Percentiles rank a stretch among this genome's conserved stretches.
Conservation (phyloP, 1,140 invertebrate species). For the Cherax quadricarinatus region DNA sequence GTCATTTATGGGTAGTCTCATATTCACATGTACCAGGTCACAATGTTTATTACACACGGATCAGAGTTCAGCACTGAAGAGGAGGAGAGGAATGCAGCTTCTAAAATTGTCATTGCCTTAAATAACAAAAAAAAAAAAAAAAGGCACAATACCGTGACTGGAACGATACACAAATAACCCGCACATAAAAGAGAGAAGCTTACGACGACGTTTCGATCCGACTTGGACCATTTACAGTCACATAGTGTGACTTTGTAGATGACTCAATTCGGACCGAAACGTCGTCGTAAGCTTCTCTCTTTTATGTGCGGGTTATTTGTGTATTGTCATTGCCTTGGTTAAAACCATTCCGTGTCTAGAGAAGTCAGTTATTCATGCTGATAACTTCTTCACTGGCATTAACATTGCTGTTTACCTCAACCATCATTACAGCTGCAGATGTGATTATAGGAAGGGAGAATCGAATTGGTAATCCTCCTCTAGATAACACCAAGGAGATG, state of each 20-base stretch:
- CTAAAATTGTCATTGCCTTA: neutral
- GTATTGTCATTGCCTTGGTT: neutral
- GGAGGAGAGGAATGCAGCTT: neutral
- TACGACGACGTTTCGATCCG: too few relatives aligned
- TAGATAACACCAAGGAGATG: conserved; percentile 2
- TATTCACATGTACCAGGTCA: conserved; percentile 23
- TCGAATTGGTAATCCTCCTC: conserved; percentile 8
- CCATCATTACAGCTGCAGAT: conserved; percentile 2
- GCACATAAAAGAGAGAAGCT: too few relatives aligned
- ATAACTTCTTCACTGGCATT: neutral
- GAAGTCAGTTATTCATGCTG: conserved; percentile 17
- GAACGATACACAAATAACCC: too few relatives aligned
- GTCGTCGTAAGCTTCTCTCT: too few relatives aligned
- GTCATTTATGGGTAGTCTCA: conserved; percentile 3
- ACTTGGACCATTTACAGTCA: too few relatives aligned
- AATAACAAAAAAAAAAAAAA: too few relatives aligned
- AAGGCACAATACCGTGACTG: too few relatives aligned
- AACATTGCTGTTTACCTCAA: neutral
- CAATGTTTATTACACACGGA: conserved; percentile 2
- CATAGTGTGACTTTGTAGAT: too few relatives aligned
- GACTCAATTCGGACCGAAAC: too few relatives aligned
- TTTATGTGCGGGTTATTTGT: too few relatives aligned
- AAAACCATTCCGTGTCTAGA: neutral
- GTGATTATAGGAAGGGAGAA: conserved; percentile 23
- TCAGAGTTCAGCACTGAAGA: neutral